Evolutionary conservation across 2,888 invertebrate genomes (phyloP).

Genomic region (Cheilosia scutellata): DNA sequence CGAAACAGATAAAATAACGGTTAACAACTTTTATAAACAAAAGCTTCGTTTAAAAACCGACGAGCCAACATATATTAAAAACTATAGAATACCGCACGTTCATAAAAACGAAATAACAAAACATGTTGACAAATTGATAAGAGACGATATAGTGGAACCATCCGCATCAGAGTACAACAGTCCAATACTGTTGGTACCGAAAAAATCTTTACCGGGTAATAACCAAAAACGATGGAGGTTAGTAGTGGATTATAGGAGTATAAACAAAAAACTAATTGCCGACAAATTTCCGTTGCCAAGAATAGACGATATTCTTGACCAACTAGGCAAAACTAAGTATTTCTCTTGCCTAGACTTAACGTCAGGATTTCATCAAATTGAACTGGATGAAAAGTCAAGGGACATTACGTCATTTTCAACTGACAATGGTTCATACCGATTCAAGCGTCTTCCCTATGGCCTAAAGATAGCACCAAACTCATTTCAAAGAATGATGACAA

Average conservation of each 20-base stretch:
- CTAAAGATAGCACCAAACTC: conserved; percentile 63
- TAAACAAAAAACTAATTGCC: conserved; percentile 4
- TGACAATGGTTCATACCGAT: conserved; percentile 71
- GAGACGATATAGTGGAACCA: conserved; percentile 12
- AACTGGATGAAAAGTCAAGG: conserved; percentile 19
- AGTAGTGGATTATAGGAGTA: conserved; percentile 24
- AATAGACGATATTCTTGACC: conserved; percentile 41
- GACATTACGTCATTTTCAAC: conserved; percentile 35
- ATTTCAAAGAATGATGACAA: conserved; percentile 77
- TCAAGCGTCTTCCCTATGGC: conserved; percentile 76
- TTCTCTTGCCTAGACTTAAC: conserved; percentile 29
- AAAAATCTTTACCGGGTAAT: conserved; percentile 12
- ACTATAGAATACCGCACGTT: conserved; percentile 26
- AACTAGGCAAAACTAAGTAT: conserved; percentile 8
- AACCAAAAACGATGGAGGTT: conserved; percentile 21
- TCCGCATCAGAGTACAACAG: conserved; percentile 31
- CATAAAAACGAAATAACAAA: conserved; percentile 6
- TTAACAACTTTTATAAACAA: conserved; percentile 19
- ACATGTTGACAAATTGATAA: conserved; percentile 11
- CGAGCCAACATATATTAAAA: conserved; percentile 27
- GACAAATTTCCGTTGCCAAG: conserved; percentile 52
- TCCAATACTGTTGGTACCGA: conserved; percentile 13
- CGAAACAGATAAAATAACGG: conserved; percentile 10
- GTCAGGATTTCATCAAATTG: conserved; percentile 19
- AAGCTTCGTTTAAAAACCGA: conserved; percentile 20